A percentile compares a stretch with the other conserved stretches of the same genome.
phyloP scores from a whole-genome alignment of 1,140 invertebrate genomes.

The Heliconius eleuchia region DNA sequence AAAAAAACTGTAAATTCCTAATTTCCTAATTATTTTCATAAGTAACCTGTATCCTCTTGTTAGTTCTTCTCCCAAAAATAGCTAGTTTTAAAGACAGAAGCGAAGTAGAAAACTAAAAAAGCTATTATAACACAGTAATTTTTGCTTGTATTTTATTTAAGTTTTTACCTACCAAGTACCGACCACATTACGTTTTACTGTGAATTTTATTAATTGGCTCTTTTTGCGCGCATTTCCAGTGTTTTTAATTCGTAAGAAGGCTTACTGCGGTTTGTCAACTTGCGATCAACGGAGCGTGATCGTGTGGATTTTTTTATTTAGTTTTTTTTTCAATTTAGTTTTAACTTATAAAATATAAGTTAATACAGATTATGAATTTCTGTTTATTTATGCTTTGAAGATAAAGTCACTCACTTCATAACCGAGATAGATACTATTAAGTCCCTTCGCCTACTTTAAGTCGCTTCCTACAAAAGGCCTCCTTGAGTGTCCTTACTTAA shows the following conservation, averaged over 20 bases:
- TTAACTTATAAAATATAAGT: too few relatives aligned
- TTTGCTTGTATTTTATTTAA: not conserved
- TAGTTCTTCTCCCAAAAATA: too few relatives aligned
- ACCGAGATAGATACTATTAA: not conserved
- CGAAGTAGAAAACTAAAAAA: too few relatives aligned
- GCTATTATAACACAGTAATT: too few relatives aligned
- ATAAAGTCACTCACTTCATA: not conserved
- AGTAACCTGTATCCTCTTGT: too few relatives aligned
- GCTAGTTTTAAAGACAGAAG: too few relatives aligned
- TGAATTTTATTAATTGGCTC: not conserved
- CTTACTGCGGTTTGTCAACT: slow-evolving; percentile 23
- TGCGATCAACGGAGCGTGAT: not conserved
- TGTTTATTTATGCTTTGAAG: not conserved
- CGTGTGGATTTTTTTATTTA: not conserved
- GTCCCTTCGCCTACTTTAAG: not conserved
- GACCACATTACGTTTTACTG: not conserved
- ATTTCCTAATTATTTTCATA: too few relatives aligned
- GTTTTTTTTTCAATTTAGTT: too few relatives aligned
- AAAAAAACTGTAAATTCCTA: too few relatives aligned
- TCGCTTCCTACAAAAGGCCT: not conserved
- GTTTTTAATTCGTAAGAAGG: not conserved
- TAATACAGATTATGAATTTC: not conserved
- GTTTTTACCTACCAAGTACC: not conserved
- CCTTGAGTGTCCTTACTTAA: not conserved
- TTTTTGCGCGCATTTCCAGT: not conserved